A percentile compares a stretch with the other conserved stretches of the same genome.
Evolutionary conservation across 2,113 vertebrate species (phyloP).

Genomic region (Alethe diademata): DNA sequence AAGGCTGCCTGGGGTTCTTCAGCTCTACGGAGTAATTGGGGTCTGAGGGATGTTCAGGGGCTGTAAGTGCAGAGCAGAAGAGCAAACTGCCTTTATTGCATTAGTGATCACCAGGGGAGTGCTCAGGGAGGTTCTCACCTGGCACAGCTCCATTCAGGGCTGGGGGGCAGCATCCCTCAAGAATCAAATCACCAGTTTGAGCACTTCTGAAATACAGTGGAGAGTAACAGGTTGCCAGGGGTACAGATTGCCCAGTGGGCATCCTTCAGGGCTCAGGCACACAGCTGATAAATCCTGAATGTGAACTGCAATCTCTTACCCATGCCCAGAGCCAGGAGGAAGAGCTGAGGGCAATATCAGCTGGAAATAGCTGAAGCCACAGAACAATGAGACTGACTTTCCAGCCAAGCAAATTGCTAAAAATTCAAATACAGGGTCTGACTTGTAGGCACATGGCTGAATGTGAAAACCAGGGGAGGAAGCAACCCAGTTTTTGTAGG

Average conservation of each 20-base stretch:
- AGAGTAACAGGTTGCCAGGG: not conserved
- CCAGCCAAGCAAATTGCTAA: conserved; percentile 31
- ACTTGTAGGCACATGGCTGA: not conserved
- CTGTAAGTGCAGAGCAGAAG: not conserved
- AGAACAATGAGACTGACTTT: not conserved
- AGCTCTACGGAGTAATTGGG: not conserved
- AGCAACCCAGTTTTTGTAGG: not conserved
- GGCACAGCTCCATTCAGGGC: not conserved
- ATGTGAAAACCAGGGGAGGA: conserved; percentile 17
- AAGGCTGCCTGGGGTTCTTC: not conserved
- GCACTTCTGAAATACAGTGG: not conserved
- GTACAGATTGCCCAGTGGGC: not conserved
- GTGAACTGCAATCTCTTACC: not conserved
- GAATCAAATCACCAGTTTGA: not conserved
- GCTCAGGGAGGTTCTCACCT: not conserved
- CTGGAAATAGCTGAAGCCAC: not conserved
- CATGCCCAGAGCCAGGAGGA: not conserved
- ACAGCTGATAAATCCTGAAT: not conserved
- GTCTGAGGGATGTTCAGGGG: not conserved
- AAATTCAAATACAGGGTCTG: conserved; percentile 43
- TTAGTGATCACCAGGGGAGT: not conserved
- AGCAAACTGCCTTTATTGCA: not conserved
- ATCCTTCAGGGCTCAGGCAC: not conserved
- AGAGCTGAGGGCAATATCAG: not conserved
- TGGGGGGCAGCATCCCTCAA: not conserved